phyloP scores from a whole-genome alignment of 2,113 vertebrate species.

The Pionites leucogaster region DNA sequence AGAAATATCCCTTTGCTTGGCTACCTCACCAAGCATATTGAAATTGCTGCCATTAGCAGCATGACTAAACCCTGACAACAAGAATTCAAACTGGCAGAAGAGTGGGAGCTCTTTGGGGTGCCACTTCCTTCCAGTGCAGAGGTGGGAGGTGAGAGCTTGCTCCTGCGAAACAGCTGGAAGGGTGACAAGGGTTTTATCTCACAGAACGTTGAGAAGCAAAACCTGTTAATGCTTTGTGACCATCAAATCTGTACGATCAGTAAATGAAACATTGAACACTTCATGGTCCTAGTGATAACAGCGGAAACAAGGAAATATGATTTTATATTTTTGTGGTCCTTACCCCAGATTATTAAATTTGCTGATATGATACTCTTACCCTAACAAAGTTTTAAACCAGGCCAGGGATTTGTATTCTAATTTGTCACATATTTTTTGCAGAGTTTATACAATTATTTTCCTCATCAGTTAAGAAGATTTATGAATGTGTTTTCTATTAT shows the following conservation, averaged over 20 bases:
- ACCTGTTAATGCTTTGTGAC: neutral
- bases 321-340: neutral
- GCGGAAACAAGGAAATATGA: neutral
- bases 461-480: conserved; percentile 43
- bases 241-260: neutral
- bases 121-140: neutral
- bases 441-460: conserved; percentile 25
- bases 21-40: neutral
- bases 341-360: neutral
- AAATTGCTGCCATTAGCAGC: neutral
- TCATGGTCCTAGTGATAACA: neutral
- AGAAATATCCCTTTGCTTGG: neutral
- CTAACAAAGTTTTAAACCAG: neutral
- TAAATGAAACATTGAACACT: neutral
- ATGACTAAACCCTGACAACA: neutral
- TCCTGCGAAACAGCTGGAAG: neutral
- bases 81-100: neutral
- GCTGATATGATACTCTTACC: neutral
- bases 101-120: neutral
- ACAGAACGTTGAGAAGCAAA: neutral
- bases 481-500: conserved; percentile 21
- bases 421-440: neutral
- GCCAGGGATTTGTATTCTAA: neutral
- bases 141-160: neutral
- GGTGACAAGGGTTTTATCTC: neutral